Conservation (phyloP, 2,113 vertebrate species). For the Indicator indicator region DNA sequence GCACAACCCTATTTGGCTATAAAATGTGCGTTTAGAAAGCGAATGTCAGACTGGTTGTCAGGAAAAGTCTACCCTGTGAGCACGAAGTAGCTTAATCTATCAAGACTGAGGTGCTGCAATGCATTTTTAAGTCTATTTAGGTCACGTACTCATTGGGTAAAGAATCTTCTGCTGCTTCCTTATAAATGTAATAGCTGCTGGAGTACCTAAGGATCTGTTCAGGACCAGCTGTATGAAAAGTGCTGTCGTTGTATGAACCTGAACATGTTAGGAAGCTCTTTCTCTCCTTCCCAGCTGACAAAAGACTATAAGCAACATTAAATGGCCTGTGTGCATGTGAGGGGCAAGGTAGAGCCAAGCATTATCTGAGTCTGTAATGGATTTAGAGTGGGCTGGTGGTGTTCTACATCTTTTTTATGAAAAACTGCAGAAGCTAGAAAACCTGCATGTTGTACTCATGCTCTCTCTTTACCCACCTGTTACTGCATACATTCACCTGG, state of each 20-base stretch:
- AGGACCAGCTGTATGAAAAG: neutral
- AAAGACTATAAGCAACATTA: neutral
- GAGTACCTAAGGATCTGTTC: neutral
- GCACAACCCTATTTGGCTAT: neutral
- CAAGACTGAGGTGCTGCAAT: neutral
- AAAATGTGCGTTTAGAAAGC: neutral
- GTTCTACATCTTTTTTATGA: neutral
- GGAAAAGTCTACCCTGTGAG: neutral
- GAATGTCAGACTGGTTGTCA: neutral
- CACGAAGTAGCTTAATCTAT: neutral
- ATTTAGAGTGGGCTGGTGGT: neutral
- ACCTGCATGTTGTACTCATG: neutral
- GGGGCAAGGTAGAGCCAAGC: neutral
- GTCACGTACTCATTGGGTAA: neutral
- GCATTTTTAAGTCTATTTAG: neutral
- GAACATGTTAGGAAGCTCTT: neutral
- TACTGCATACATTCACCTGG: neutral
- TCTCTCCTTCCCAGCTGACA: neutral
- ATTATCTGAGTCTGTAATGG: neutral
- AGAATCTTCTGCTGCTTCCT: neutral
- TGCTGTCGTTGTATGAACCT: neutral
- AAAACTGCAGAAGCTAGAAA: neutral
- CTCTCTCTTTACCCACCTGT: accelerated
- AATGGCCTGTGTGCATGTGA: neutral
- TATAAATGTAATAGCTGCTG: neutral